Evolutionary conservation across 1,140 invertebrate species (phyloP).

Genomic region (Aphidius ervi): DNA sequence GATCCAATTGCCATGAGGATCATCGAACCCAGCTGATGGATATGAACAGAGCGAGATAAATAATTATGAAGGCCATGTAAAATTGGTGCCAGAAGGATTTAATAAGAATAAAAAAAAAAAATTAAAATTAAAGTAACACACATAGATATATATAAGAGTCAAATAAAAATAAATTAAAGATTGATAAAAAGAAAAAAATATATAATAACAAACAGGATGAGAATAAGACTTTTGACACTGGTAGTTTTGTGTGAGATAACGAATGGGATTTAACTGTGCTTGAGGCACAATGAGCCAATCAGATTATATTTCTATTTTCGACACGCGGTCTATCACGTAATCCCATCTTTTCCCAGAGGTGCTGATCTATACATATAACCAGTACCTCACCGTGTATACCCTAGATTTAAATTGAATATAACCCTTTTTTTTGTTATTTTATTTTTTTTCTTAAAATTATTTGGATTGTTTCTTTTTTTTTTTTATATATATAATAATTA

Average conservation of each 20-base stretch:
- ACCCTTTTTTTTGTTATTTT: too few species aligned
- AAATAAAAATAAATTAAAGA: constrained; percentile 21
- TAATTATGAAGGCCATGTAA: too few species aligned
- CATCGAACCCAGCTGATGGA: too few species aligned
- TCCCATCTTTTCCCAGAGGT: constrained; percentile 38
- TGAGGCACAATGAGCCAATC: constrained; percentile 52
- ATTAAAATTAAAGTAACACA: neutral
- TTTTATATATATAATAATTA: too few species aligned
- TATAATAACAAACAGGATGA: constrained; percentile 18
- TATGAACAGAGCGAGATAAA: too few species aligned
- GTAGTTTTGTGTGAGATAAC: constrained; percentile 9
- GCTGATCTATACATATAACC: too few species aligned
- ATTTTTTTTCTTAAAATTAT: too few species aligned
- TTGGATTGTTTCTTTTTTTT: too few species aligned
- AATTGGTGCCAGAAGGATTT: too few species aligned
- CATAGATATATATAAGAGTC: constrained; percentile 18
- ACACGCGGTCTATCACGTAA: constrained; percentile 50
- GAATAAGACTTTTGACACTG: constrained; percentile 3
- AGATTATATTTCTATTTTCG: constrained; percentile 56
- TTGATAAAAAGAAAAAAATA: constrained; percentile 21
- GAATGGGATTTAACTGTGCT: constrained; percentile 34
- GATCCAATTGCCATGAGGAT: too few species aligned
- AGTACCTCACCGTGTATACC: too few species aligned
- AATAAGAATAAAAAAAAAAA: neutral
- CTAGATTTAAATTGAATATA: too few species aligned